Percentiles rank a stretch among this genome's conserved stretches.
Evolutionary conservation across 2,888 invertebrate species (phyloP).

Genomic region (Micoletzkya japonica): DNA sequence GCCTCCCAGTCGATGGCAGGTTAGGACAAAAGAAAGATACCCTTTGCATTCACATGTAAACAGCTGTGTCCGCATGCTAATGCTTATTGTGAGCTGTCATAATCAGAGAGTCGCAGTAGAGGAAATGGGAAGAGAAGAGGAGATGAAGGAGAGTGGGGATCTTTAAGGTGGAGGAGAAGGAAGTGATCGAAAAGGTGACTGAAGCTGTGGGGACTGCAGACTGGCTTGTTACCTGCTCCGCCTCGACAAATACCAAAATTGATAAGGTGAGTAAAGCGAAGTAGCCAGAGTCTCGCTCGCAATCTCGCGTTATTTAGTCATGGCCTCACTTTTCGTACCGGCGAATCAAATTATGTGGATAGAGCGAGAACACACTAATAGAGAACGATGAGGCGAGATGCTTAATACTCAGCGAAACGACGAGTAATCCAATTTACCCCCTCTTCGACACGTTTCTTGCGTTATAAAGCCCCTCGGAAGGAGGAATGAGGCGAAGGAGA

Average conservation of each 20-base stretch:
- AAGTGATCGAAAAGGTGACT: neutral
- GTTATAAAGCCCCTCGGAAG: no score
- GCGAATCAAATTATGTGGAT: no score
- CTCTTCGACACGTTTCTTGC: no score
- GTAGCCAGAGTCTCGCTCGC: neutral
- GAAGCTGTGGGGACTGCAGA: conserved; percentile 12
- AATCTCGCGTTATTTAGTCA: neutral
- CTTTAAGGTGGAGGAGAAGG: conserved; percentile 11
- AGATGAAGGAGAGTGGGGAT: neutral
- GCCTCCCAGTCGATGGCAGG: conserved; percentile 35
- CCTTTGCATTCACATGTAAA: neutral
- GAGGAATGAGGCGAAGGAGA: no score
- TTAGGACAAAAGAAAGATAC: conserved; percentile 3
- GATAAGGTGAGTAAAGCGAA: conserved; percentile 34
- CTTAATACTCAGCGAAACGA: no score
- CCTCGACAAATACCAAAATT: conserved; percentile 36
- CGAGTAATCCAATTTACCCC: no score
- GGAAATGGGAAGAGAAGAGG: conserved; percentile 9
- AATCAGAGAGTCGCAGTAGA: neutral
- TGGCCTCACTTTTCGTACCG: neutral
- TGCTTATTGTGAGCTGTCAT: neutral
- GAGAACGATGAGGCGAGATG: no score
- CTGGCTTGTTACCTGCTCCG: conserved; percentile 34
- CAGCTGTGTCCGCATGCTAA: neutral
- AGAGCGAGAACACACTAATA: no score